A percentile compares a stretch with the other conserved stretches of the same genome.
phyloP scores from a whole-genome alignment of 2,113 vertebrate genomes.

The Stegostoma tigrinum region DNA sequence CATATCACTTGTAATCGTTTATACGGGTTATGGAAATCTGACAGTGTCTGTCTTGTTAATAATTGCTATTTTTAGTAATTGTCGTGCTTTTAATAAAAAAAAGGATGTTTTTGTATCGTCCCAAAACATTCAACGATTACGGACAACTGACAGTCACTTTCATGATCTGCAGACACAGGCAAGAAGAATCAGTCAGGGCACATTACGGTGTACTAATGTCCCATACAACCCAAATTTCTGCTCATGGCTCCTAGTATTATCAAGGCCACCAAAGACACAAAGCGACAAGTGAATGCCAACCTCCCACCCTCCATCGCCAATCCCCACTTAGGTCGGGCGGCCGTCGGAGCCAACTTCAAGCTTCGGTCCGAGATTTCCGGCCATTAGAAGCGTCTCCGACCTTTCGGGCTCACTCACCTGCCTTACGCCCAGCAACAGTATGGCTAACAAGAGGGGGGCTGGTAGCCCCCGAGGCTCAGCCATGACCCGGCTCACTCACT shows the following conservation, averaged over 20 bases:
- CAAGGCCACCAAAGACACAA: background rate
- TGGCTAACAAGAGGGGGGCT: background rate
- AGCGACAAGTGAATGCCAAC: background rate
- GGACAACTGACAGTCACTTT: background rate
- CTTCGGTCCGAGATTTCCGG: background rate
- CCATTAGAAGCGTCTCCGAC: background rate
- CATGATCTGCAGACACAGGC: background rate
- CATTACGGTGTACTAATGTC: background rate
- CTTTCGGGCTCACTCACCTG: background rate
- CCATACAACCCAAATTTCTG: background rate
- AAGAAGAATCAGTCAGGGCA: background rate
- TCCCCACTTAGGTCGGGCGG: background rate
- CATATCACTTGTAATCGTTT: background rate
- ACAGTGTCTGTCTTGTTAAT: background rate
- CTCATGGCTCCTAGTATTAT: background rate
- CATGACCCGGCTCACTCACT: constrained; percentile 11
- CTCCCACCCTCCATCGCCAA: background rate
- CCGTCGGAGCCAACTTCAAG: background rate
- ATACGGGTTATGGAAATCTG: background rate
- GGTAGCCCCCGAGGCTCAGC: background rate
- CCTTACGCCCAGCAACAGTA: background rate
- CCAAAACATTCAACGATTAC: background rate
- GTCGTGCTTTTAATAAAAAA: background rate
- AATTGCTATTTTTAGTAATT: background rate
- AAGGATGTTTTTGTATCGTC: background rate